Base-by-base conservation (phyloP, 2,113 vertebrate species). In the Polypterus bichir region DNA sequence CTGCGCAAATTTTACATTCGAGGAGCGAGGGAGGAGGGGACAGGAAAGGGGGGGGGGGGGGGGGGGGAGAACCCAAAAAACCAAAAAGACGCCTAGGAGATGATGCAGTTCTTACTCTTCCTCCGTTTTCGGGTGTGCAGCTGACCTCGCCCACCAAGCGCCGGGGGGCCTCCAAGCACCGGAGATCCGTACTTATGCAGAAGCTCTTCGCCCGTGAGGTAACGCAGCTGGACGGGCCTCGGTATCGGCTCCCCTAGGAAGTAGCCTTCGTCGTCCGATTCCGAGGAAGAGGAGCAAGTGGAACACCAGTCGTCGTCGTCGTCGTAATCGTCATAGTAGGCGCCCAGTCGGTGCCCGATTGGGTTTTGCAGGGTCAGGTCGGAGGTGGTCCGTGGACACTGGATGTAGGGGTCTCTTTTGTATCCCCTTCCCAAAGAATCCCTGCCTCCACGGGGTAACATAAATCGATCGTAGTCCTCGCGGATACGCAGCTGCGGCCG, bases 81-180 rank as follows among this genome's bases (percentile, higher is more conserved):
- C 27, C 27, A 27, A 27, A 27, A 27, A 27, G 27, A 27, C 27
- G 27, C 27, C 27, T 92, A 99, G 6, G 96, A 97, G 70, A 99
- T 94, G 53, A 91, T 92, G 70, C 96, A 99, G 86, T 99, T 99
- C 83, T 99, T 99, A 90, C 93, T 97, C 84, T 97, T 98, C 65
- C 94, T 86, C 70, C 93, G 91, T 73, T 94, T 98, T 73, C 91
- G 86, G 65, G 88, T 88, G 73, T 94, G 92, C 68, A 97, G 70
- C 79, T 94, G 92, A 77, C 89, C 93, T 57, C 93, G 81, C 72
- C 84, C 79, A 1, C 86, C 76, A 64, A 93, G 72, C 0, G 85
- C 88, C 77, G 83, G 88, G 49, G 92, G 80, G 66, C 90, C 90
- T 59, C 87, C 89, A 46, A 78, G 69, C 9, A 82, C 83, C 0